phyloP scores from a whole-genome alignment of 30 jellyfish, hydroid and myxozoan species.

The Cassiopea andromeda region DNA sequence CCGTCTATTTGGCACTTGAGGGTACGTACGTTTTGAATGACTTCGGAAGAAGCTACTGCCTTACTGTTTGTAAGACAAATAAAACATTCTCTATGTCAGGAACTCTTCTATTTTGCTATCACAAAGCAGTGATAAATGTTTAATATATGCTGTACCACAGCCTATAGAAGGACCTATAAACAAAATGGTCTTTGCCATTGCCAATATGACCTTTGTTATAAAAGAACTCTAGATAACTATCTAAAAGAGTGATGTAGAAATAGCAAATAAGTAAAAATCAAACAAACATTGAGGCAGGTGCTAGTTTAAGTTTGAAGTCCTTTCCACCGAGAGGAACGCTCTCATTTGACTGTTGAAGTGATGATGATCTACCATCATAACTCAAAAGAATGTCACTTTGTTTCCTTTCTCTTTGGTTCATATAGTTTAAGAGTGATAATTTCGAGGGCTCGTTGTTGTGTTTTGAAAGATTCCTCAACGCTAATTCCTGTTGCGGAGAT shows the following conservation, averaged over 20 bases:
- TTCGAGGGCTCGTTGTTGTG: constrained; percentile 62
- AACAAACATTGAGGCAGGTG: constrained; percentile 43
- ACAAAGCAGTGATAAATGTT: too few species aligned
- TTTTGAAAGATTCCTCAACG: constrained; percentile 54
- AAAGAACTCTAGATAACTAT: not conserved
- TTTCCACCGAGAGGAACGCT: constrained; percentile 63
- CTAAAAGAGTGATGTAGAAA: not conserved
- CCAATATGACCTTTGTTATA: too few species aligned
- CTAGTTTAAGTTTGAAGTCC: constrained; percentile 64
- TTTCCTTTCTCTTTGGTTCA: constrained; percentile 21
- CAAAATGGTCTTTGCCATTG: too few species aligned
- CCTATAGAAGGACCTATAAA: too few species aligned
- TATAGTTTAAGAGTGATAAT: constrained; percentile 25
- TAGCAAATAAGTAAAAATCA: not conserved
- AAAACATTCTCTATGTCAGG: too few species aligned
- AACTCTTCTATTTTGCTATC: too few species aligned
- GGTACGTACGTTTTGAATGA: too few species aligned
- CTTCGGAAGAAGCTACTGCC: too few species aligned
- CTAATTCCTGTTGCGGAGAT: constrained; percentile 66
- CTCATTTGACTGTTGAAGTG: constrained; percentile 26
- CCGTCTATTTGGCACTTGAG: too few species aligned
- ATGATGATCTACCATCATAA: constrained; percentile 3
- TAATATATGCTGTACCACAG: too few species aligned
- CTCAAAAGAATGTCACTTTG: constrained; percentile 12
- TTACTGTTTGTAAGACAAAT: too few species aligned